Evolutionary conservation across 2,888 invertebrate species (phyloP).

Genomic region (Podotricha telesiphe): DNA sequence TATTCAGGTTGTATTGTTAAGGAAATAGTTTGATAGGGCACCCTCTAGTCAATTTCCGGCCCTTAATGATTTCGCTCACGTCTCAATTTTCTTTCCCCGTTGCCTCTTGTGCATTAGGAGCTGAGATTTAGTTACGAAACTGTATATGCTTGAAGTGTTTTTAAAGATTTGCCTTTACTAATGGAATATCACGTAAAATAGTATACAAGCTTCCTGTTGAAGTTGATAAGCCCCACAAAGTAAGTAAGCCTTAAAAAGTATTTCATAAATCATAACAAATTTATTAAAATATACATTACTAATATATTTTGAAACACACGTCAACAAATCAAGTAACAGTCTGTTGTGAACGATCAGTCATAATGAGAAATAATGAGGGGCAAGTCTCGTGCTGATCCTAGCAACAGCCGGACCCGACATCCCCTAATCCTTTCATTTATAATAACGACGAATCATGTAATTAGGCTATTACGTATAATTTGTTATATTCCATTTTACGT

Average conservation of each 20-base stretch:
- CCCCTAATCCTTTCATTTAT: constrained; percentile 28
- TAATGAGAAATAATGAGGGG: constrained; percentile 24
- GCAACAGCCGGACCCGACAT: constrained; percentile 27
- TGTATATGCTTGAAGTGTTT: neutral
- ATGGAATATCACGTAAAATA: neutral
- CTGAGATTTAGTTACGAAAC: constrained; percentile 21
- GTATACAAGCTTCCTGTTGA: neutral
- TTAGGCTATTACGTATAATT: neutral
- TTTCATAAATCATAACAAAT: neutral
- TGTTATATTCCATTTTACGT: neutral
- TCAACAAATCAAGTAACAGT: constrained; percentile 9
- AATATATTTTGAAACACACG: neutral
- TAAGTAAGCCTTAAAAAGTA: no score
- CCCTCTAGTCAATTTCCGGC: constrained; percentile 35
- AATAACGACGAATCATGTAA: constrained; percentile 11
- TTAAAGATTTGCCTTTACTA: neutral
- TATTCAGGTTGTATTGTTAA: constrained; percentile 20
- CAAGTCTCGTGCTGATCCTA: constrained; percentile 5
- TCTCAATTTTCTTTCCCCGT: constrained; percentile 23
- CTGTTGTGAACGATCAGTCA: constrained; percentile 18
- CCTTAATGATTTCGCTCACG: constrained; percentile 32
- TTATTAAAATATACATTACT: neutral
- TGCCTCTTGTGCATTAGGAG: constrained; percentile 24
- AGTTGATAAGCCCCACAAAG: no score
- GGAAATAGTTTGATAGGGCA: constrained; percentile 34